Evolutionary conservation across 2,888 invertebrate species (phyloP).

Genomic region (Lasioglossum oenotherae): DNA sequence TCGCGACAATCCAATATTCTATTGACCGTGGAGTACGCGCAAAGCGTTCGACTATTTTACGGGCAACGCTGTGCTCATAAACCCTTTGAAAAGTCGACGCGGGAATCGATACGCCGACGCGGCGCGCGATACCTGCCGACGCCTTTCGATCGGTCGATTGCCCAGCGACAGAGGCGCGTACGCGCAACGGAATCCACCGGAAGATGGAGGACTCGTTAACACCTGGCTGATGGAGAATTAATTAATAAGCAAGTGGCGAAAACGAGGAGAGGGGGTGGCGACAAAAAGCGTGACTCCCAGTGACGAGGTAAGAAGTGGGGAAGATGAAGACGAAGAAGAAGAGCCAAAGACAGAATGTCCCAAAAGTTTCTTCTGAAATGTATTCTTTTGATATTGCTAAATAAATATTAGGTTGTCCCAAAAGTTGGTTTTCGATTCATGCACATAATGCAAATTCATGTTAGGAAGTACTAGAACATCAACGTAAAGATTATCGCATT

Average conservation of each 20-base stretch:
- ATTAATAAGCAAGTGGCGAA: conserved; percentile 24
- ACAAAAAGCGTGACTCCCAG: not conserved
- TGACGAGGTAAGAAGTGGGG: not conserved
- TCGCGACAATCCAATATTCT: not conserved
- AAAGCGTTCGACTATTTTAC: conserved; percentile 12
- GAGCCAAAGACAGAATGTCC: too few species aligned
- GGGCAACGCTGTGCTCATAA: not conserved
- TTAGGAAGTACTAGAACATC: too few species aligned
- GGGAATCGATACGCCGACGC: conserved; percentile 23
- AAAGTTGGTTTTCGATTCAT: too few species aligned
- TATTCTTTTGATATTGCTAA: too few species aligned
- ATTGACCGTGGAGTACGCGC: not conserved
- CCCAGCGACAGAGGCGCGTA: not conserved
- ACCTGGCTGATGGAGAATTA: conserved; percentile 22
- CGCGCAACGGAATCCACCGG: not conserved
- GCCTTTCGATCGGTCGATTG: conserved; percentile 36
- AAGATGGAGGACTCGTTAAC: conserved; percentile 32
- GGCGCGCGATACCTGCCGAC: conserved; percentile 9
- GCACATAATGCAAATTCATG: too few species aligned
- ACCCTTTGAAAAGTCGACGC: conserved; percentile 15
- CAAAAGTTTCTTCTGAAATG: too few species aligned
- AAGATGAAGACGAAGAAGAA: not conserved
- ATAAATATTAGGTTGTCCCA: too few species aligned
- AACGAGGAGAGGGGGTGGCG: not conserved
- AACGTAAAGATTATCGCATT: too few species aligned